These are phyloP conservation scores for Neofelis nebulosa DNA, from an alignment of 2,113 vertebrate species.

Conservation along the genomic window DNA sequence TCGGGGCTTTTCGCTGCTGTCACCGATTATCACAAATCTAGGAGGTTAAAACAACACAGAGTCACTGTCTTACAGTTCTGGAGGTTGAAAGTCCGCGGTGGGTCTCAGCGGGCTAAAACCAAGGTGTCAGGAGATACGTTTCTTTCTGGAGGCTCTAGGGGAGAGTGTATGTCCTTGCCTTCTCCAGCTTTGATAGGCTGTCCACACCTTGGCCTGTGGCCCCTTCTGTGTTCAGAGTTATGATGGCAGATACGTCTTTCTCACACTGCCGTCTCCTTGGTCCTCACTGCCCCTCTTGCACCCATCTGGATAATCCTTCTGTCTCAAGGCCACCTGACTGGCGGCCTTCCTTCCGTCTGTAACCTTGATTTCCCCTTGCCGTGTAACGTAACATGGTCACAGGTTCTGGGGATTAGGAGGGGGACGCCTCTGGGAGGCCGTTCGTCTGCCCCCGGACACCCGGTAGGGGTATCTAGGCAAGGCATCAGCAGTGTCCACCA, in stretches of 20 bases:
- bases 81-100: neutral
- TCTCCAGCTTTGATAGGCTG: neutral
- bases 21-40: neutral
- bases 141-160: neutral
- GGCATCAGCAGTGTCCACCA: neutral
- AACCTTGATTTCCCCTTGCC: neutral
- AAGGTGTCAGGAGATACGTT: neutral
- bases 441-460: neutral
- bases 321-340: neutral
- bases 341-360: neutral
- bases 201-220: neutral
- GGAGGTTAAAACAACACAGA: neutral
- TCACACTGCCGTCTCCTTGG: neutral
- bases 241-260: neutral
- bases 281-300: neutral
- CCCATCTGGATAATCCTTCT: neutral
- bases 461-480: neutral
- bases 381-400: neutral
- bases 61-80: neutral
- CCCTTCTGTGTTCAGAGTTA: neutral
- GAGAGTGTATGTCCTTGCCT: neutral
- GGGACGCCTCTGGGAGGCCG: neutral
- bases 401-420: no score
- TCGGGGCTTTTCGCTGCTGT: neutral
- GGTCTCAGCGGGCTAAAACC: neutral